phyloP scores from a whole-genome alignment of 2,797 vertebrate genomes.

The Epinephelus malabaricus region DNA sequence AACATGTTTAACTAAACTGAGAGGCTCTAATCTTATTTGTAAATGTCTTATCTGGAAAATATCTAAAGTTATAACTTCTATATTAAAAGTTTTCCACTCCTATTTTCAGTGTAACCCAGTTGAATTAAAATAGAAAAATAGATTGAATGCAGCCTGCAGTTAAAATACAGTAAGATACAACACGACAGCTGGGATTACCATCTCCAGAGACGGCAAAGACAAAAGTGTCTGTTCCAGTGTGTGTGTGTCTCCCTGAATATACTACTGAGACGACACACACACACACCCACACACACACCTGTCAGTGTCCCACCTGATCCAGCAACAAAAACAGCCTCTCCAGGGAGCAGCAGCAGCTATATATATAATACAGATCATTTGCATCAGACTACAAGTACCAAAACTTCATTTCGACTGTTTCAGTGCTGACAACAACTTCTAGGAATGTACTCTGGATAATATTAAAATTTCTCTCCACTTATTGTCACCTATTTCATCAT shows the following conservation, averaged over 20 bases:
- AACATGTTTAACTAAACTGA: not conserved
- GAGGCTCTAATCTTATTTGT: not conserved
- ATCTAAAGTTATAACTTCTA: not conserved
- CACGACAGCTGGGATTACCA: constrained; percentile 43
- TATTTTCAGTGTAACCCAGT: constrained; percentile 18
- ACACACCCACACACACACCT: constrained; percentile 42
- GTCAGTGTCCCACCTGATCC: constrained; percentile 60
- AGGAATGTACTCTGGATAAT: constrained; percentile 22
- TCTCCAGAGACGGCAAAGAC: constrained; percentile 15
- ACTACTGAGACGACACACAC: not conserved
- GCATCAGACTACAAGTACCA: constrained; percentile 36
- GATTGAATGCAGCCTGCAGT: constrained; percentile 3
- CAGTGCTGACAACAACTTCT: constrained; percentile 16
- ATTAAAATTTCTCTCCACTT: constrained; percentile 14
- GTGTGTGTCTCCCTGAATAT: not conserved
- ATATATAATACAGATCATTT: constrained; percentile 51
- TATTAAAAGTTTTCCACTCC: constrained; percentile 7
- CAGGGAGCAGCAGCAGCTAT: constrained; percentile 53
- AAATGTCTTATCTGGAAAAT: not conserved
- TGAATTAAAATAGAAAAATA: constrained; percentile 7
- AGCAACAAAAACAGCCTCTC: constrained; percentile 44
- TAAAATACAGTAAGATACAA: constrained; percentile 12
- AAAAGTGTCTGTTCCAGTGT: constrained; percentile 2
- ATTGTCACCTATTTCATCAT: constrained; percentile 57
- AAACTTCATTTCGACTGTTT: constrained; percentile 3